Conservation (phyloP, 2,888 invertebrate species). For the Tenthredo mesomela region DNA sequence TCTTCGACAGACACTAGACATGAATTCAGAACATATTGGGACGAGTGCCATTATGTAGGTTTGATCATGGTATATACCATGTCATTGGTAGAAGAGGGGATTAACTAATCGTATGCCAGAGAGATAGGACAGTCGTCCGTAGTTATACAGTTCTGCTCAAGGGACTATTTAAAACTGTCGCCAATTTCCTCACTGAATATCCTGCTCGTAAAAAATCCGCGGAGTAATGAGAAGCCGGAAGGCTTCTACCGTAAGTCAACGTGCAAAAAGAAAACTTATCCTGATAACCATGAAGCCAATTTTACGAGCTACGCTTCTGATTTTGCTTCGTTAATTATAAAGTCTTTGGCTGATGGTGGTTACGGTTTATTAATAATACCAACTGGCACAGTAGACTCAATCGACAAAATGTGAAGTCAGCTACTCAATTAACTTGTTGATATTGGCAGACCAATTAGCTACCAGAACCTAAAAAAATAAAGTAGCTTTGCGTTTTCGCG, state of each 20-base stretch:
- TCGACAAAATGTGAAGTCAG: conserved; percentile 20
- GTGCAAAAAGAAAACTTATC: not conserved
- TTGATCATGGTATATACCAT: not conserved
- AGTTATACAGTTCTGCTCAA: not conserved
- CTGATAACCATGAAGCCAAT: not conserved
- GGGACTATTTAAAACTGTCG: not conserved
- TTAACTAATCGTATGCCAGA: not conserved
- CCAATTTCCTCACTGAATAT: not conserved
- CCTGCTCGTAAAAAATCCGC: not conserved
- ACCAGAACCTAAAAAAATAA: not conserved
- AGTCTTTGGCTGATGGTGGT: not conserved
- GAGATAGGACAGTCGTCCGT: not conserved
- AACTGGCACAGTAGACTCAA: not conserved
- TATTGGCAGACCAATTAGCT: conserved; percentile 9
- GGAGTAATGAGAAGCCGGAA: not conserved
- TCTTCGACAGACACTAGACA: not conserved
- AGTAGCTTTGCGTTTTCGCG: not conserved
- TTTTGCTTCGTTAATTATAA: conserved; percentile 23
- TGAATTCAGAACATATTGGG: conserved; percentile 12
- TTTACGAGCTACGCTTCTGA: not conserved
- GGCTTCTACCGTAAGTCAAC: not conserved
- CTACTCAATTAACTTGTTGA: conserved; percentile 27
- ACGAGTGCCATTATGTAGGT: not conserved
- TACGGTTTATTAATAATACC: conserved; percentile 1
- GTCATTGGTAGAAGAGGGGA: not conserved